Conservation (phyloP, 2,113 vertebrate genomes). For the Garra rufa region DNA sequence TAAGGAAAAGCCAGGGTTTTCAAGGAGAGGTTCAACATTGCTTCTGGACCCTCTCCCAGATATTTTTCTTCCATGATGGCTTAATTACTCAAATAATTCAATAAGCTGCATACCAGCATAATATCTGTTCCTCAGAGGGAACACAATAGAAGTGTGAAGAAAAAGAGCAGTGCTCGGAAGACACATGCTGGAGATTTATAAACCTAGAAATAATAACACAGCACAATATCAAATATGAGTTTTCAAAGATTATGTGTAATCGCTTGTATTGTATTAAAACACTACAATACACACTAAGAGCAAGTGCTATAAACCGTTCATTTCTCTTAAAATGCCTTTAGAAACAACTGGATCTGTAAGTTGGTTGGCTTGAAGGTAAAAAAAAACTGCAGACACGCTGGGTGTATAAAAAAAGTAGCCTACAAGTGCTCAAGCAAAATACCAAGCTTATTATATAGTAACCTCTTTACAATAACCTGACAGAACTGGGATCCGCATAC, state of each 20-base stretch:
- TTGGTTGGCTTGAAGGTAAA: background rate
- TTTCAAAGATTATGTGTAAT: background rate
- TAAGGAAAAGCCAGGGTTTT: slow-evolving; percentile 12
- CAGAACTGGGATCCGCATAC: slow-evolving; percentile 16
- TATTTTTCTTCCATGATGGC: slow-evolving; percentile 31
- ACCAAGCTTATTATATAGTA: slow-evolving; percentile 19
- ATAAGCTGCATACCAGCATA: slow-evolving; percentile 36
- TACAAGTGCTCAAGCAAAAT: background rate
- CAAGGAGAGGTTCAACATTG: slow-evolving; percentile 37
- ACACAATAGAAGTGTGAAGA: slow-evolving; percentile 28
- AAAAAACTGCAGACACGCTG: background rate
- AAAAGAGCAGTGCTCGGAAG: slow-evolving; percentile 5
- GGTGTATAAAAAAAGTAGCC: background rate
- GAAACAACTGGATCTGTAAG: background rate
- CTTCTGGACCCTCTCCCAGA: slow-evolving; percentile 52
- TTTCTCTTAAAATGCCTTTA: background rate
- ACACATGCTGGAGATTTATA: slow-evolving; percentile 2
- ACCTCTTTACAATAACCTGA: slow-evolving; percentile 18
- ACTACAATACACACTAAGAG: background rate
- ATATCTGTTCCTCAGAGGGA: slow-evolving; percentile 34
- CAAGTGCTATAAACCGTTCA: background rate
- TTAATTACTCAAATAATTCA: slow-evolving; percentile 53
- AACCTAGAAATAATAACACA: background rate
- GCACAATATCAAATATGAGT: background rate
- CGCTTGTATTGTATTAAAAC: background rate